Evolutionary conservation across 2,113 vertebrate genomes (phyloP).

Genomic region (Rynchops niger): DNA sequence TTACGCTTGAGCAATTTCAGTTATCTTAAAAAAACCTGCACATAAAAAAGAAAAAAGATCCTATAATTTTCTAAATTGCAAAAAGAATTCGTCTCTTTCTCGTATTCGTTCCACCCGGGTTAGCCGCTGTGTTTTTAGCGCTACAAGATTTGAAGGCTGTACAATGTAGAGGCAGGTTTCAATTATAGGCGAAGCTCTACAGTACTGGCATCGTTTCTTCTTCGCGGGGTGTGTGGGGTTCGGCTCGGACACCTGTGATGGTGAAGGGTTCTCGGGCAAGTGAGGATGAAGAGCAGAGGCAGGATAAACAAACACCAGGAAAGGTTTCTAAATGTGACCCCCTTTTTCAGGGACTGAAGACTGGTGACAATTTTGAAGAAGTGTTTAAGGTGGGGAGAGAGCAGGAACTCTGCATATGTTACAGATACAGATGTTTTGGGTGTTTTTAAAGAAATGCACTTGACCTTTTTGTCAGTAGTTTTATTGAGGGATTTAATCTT

Average conservation of each 20-base stretch:
- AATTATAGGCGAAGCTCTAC: neutral
- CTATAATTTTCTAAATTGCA: constrained; percentile 42
- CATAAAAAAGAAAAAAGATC: neutral
- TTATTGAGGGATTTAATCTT: neutral
- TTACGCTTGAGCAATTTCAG: neutral
- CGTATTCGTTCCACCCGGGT: fast-evolving
- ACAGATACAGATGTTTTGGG: neutral
- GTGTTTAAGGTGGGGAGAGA: neutral
- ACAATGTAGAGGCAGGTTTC: neutral
- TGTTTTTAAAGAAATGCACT: neutral
- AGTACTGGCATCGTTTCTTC: fast-evolving
- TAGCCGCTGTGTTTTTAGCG: neutral
- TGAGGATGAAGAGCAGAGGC: neutral
- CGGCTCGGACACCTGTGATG: neutral
- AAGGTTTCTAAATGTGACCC: neutral
- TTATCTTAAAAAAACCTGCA: fast-evolving
- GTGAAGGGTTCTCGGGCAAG: no score
- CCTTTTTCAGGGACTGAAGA: neutral
- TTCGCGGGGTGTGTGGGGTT: fast-evolving
- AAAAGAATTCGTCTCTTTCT: neutral
- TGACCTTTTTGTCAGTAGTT: neutral
- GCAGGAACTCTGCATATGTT: neutral
- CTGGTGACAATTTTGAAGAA: neutral
- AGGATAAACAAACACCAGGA: neutral
- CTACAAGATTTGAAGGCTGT: neutral